These are phyloP conservation scores for Holocentrus rufus DNA, from an alignment of 2,797 vertebrate genomes.

Conservation along the genomic window DNA sequence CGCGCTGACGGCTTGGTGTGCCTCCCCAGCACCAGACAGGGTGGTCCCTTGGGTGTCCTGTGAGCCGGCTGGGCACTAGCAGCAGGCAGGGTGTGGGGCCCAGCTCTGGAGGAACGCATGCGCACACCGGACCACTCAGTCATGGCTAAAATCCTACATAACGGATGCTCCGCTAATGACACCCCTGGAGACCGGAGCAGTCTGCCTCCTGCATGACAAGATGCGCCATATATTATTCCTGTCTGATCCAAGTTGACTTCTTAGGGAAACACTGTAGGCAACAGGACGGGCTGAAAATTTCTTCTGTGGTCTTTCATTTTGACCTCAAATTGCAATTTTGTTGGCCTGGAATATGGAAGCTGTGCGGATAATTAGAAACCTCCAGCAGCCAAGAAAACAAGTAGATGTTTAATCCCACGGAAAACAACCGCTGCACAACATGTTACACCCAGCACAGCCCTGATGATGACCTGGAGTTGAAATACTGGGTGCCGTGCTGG, in stretches of 20 bases:
- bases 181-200: conserved; percentile 67
- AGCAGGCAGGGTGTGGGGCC: conserved; percentile 54
- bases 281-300: conserved; percentile 24
- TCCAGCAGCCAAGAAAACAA: conserved; percentile 3
- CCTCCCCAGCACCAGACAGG: conserved; percentile 50
- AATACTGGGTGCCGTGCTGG: conserved; percentile 5
- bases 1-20: conserved; percentile 42
- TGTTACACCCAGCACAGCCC: background rate
- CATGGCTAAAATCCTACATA: conserved; percentile 64
- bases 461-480: conserved; percentile 2
- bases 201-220: conserved; percentile 63
- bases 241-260: conserved; percentile 41
- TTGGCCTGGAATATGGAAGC: conserved; percentile 13
- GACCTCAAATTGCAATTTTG: conserved; percentile 31
- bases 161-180: conserved; percentile 74
- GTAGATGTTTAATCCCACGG: background rate
- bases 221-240: conserved; percentile 43
- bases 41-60: conserved; percentile 57
- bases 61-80: conserved; percentile 43
- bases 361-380: background rate
- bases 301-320: conserved; percentile 18
- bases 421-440: background rate
- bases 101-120: conserved; percentile 56
- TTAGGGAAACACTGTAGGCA: conserved; percentile 16
- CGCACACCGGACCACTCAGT: conserved; percentile 48